phyloP scores from a whole-genome alignment of 1,140 invertebrate species.

The Lutraria rhynchaena region DNA sequence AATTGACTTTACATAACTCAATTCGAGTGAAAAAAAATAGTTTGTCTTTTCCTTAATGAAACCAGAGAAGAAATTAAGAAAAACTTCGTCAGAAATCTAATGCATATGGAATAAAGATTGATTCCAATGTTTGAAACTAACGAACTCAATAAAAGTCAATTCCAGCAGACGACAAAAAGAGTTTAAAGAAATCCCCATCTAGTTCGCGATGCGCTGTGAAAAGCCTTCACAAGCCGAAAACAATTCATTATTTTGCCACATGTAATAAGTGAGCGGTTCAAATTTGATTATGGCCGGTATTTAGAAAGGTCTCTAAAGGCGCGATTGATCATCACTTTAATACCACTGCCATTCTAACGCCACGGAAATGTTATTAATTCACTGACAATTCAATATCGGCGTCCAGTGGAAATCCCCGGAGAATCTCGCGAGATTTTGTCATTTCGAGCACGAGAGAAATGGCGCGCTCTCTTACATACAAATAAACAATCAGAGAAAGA shows the following conservation, averaged over 20 bases:
- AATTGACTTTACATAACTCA: too few relatives aligned
- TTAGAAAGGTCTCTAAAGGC: constrained; percentile 67
- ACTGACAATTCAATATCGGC: constrained; percentile 60
- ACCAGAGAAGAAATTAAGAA: constrained; percentile 43
- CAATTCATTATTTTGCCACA: constrained; percentile 68
- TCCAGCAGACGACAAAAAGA: constrained; percentile 56
- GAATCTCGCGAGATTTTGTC: constrained; percentile 56
- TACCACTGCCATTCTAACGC: constrained; percentile 67
- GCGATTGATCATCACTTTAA: constrained; percentile 70
- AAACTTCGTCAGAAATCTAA: constrained; percentile 36
- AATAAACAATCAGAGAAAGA: constrained; percentile 55
- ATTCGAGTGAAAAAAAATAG: too few relatives aligned
- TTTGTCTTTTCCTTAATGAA: constrained; percentile 35
- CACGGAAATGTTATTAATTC: constrained; percentile 68
- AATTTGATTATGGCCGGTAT: constrained; percentile 72
- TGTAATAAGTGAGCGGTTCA: constrained; percentile 65
- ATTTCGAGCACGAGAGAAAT: constrained; percentile 40
- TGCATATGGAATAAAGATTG: constrained; percentile 52
- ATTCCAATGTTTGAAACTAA: constrained; percentile 8
- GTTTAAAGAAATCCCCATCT: constrained; percentile 50
- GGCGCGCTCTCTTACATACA: constrained; percentile 56
- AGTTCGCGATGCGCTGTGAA: constrained; percentile 19
- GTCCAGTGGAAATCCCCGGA: constrained; percentile 58
- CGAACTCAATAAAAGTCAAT: constrained; percentile 61
- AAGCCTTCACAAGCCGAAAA: constrained; percentile 55